Base-by-base conservation (phyloP, 92 coral and sea anemone species). In the Bergia sp. region DNA sequence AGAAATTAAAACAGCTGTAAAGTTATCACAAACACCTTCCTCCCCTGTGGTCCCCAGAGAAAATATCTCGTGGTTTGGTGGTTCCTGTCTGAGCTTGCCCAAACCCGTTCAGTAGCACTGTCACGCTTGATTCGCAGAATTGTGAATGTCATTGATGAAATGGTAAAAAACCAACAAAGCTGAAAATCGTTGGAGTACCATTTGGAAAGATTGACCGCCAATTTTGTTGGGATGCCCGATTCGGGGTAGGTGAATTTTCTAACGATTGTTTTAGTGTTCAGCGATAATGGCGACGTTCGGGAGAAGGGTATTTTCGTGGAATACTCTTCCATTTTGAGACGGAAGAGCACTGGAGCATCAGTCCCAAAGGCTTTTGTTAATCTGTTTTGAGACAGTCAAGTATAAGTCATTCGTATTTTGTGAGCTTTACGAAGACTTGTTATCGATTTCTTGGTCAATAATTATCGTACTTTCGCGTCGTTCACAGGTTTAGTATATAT, bases 121-220 rank as follows among this genome's bases (percentile, higher is more conserved):
- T 80, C 85, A 80, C 85, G 85, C 85, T 80, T 37, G 71, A 37
- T 80, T 80, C 85, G 18, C 72, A 36, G 85, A 80, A 80, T 53
- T 55, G 85, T 80, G 36, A 78, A 49, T 49, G 11, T 72, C 72
- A 15, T 16, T 61, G 7, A 3, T 61, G n/a, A 16, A 18, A 53
- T 53, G 58, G 69, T 61, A 61, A 16, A 47, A 61, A 39, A 53
- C 43, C 4, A 10, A 37, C 20, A 49, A 37, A 13, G 71, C 21
- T 79, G n/a, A n/a, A 11, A 29, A 40, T 21, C n/a, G 6, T 23
- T 20, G 82, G 37, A 4, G 82, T 47, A 12, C 55, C 3, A 8
- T 49, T 7, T 9, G 64, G 37, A n/a, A 6, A 20, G 55, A 36
- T 23, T 49, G 40, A 10, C 5, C 50, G 37, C 12, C 11, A 13